These are phyloP conservation scores for cattle (Bos taurus) DNA, from an alignment of 2,113 vertebrate genomes.

Conservation along the genomic window DNA sequence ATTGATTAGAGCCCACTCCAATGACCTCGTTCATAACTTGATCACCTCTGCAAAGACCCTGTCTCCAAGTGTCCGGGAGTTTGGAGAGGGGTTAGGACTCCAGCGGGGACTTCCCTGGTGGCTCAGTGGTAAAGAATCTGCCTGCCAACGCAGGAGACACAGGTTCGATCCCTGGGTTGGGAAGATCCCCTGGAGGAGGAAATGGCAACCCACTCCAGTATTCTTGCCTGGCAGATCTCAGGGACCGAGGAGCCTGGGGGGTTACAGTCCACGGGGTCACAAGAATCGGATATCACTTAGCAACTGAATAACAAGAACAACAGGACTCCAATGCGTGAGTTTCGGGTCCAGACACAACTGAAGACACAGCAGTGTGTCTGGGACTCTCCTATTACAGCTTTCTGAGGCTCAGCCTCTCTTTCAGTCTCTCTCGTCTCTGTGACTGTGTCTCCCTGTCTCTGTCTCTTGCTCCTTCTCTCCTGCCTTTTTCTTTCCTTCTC, in stretches of 20 bases:
- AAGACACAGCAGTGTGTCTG: rapidly evolving
- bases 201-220: not conserved
- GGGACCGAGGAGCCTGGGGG: not conserved
- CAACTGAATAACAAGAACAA: not conserved
- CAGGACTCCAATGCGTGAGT: rapidly evolving
- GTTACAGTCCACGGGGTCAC: not conserved
- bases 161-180: not conserved
- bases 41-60: not conserved
- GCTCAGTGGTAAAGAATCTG: not conserved
- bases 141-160: not conserved
- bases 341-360: rapidly evolving
- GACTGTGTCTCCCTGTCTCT: not conserved
- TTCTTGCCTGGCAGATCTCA: not conserved
- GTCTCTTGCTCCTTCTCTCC: not conserved
- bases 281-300: not conserved
- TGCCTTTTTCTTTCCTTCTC: not conserved
- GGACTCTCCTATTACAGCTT: not conserved
- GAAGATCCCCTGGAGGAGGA: not conserved
- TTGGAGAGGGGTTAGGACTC: not conserved
- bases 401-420: not conserved
- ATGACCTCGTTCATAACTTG: not conserved
- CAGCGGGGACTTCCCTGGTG: not conserved
- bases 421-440: not conserved
- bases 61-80: not conserved
- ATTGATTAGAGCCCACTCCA: not conserved